phyloP scores from a whole-genome alignment of 2,888 invertebrate species.

The Anagyrus pseudococci region DNA sequence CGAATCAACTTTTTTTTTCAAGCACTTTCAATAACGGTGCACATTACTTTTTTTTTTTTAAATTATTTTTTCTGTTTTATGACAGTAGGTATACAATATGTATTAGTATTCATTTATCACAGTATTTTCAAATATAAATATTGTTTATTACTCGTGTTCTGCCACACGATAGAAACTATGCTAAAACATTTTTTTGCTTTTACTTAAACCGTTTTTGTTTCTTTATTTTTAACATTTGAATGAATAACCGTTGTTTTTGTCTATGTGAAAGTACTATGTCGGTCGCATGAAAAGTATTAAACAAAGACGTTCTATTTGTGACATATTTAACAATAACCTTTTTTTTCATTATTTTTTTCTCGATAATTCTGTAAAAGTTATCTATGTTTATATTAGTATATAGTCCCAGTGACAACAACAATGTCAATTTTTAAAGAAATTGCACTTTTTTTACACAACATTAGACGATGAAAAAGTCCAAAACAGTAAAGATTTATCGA shows the following conservation, averaged over 20 bases:
- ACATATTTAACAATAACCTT: slow-evolving; percentile 1
- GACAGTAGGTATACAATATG: slow-evolving; percentile 32
- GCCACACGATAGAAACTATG: slow-evolving; percentile 22
- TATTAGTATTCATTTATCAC: slow-evolving; percentile 36
- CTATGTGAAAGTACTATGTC: slow-evolving; percentile 7
- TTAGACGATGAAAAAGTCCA: slow-evolving; percentile 27
- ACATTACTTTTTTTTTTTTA: slow-evolving; percentile 11
- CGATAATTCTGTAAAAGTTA: slow-evolving; percentile 13
- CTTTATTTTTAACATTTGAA: slow-evolving; percentile 1
- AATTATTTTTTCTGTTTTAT: too few species aligned
- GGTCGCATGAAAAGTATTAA: slow-evolving; percentile 7
- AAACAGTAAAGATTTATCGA: slow-evolving; percentile 36
- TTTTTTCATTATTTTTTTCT: slow-evolving; percentile 1
- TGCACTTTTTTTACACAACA: slow-evolving; percentile 24
- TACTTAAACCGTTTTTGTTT: slow-evolving; percentile 11
- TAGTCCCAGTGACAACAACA: slow-evolving; percentile 13
- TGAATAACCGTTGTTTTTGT: not conserved
- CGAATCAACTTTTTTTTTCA: slow-evolving; percentile 3
- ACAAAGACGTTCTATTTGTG: slow-evolving; percentile 1
- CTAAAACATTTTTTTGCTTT: slow-evolving; percentile 19
- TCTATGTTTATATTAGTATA: slow-evolving; percentile 7
- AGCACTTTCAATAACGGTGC: slow-evolving; percentile 11
- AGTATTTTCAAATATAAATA: slow-evolving; percentile 35
- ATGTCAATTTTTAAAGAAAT: slow-evolving; percentile 26
- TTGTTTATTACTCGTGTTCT: slow-evolving; percentile 20